Conservation (phyloP, 37 sponge, comb jelly and placozoan genomes). For the Axinella damicornis region DNA sequence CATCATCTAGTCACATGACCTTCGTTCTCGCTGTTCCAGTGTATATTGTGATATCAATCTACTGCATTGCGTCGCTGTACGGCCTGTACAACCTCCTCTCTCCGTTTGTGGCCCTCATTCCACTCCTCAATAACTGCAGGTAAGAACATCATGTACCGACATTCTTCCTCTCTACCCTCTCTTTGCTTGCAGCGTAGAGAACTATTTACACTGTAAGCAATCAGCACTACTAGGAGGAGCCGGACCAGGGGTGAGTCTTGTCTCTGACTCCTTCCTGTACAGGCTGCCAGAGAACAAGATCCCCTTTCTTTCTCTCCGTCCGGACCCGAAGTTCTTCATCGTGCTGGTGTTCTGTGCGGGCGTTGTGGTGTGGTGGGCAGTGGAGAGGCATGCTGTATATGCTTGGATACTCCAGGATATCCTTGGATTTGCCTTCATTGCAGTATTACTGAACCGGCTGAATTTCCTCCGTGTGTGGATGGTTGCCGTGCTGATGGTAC, state of each 20-base stretch:
- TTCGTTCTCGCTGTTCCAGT: slow-evolving; percentile 39
- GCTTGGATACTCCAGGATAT: slow-evolving; percentile 71
- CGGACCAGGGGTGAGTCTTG: too few species aligned
- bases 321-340: slow-evolving; percentile 79
- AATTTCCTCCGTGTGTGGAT: slow-evolving; percentile 47
- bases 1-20: too few species aligned
- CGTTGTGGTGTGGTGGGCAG: slow-evolving; percentile 82
- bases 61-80: slow-evolving; percentile 47
- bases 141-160: too few species aligned
- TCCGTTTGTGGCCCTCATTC: slow-evolving; percentile 74
- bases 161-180: neutral
- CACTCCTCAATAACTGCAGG: slow-evolving; percentile 58
- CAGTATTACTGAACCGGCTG: slow-evolving; percentile 5
- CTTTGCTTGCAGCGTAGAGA: neutral
- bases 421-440: slow-evolving; percentile 63
- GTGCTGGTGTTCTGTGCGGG: slow-evolving; percentile 47
- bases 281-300: slow-evolving; percentile 59
- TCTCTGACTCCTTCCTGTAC: neutral
- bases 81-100: slow-evolving; percentile 74
- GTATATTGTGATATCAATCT: slow-evolving; percentile 80
- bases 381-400: slow-evolving; percentile 58
- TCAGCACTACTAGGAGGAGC: too few species aligned
- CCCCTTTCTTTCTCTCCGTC: slow-evolving; percentile 66
- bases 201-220: too few species aligned
- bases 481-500: slow-evolving; percentile 67